These are phyloP conservation scores for Mirza zaza DNA, from an alignment of 2,113 vertebrate genomes.

Conservation along the genomic window DNA sequence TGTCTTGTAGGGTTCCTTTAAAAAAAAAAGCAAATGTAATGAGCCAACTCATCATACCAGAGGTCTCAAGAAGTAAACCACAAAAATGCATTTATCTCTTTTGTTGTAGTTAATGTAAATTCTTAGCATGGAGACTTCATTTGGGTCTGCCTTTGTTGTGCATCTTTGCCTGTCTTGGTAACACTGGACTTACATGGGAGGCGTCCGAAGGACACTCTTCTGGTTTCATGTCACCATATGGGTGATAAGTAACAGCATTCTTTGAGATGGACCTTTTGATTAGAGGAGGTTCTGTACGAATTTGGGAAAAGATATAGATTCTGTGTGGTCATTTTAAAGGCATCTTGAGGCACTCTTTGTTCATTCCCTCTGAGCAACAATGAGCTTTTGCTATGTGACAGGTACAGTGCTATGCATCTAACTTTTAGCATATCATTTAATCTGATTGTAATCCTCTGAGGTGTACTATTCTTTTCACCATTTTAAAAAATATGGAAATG, in stretches of 20 bases:
- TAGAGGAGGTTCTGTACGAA: neutral
- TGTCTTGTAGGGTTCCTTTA: constrained; percentile 35
- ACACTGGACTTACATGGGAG: neutral
- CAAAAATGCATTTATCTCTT: constrained; percentile 73
- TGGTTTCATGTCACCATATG: neutral
- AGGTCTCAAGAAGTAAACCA: constrained; percentile 57
- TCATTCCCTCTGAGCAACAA: neutral
- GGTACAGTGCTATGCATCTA: neutral
- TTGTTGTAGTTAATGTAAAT: constrained; percentile 39
- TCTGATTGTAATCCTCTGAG: neutral
- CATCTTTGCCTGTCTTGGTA: neutral
- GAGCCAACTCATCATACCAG: constrained; percentile 43
- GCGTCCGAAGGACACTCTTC: neutral
- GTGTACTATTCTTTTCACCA: neutral
- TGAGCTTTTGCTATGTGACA: neutral
- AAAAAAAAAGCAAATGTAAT: constrained; percentile 16
- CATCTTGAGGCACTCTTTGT: neutral
- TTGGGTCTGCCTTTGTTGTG: neutral
- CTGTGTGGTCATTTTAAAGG: neutral
- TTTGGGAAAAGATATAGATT: neutral
- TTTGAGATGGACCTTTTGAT: neutral
- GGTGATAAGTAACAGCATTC: neutral
- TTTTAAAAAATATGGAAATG: neutral
- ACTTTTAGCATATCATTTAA: neutral
- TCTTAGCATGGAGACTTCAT: neutral